Base-by-base conservation (phyloP, 2,113 vertebrate genomes). In the Clarias gariepinus region DNA sequence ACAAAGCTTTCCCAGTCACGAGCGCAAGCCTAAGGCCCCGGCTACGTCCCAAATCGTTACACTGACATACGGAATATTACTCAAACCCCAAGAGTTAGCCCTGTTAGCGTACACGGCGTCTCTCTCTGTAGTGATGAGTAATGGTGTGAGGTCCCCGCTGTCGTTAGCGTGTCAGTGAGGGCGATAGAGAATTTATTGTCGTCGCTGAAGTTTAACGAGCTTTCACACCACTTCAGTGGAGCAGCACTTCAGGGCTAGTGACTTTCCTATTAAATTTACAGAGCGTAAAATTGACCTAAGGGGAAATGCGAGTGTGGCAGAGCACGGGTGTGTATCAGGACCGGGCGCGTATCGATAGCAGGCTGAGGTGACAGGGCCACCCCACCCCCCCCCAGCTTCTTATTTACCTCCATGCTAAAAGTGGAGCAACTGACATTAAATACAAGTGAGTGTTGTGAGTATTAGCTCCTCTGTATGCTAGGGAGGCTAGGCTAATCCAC, bases 231-330 rank as follows among this genome's bases (percentile, higher is more conserved):
- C 81, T 82, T 68, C 66, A 89, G 76, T 90, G n/a, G 88, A 85
- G 92, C 3, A 71, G 77, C 36, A 33, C 78, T 84, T 61, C 66
- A 89, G 88, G 2, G 47, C 91, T 90, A 89, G 90, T 89, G 91
- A 92, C 91, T 91, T 92, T 82, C 92, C 91, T 87, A 90, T 95
- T 91, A 95, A 94, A 93, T 95, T 93, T 95, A 95, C 92, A 91
- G 92, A 94, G 90, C 93, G 91, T 96, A 95, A 93, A 95, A 93
- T 93, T 74, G 86, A 89, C 91, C 95, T 92, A 87, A 91, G 92
- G 92, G 47, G 69, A 79, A 85, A 84, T 85, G 82, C 68, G 83
- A 55, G 63, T 41, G 57, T 86, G 79, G 76, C 83, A 69, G 11
- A 36, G 68, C 30, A 36, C 47, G 47, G 47, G 47, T 33, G 69